Evolutionary conservation across 2,888 invertebrate species (phyloP).

Genomic region (Hirtodrosophila trivittata): DNA sequence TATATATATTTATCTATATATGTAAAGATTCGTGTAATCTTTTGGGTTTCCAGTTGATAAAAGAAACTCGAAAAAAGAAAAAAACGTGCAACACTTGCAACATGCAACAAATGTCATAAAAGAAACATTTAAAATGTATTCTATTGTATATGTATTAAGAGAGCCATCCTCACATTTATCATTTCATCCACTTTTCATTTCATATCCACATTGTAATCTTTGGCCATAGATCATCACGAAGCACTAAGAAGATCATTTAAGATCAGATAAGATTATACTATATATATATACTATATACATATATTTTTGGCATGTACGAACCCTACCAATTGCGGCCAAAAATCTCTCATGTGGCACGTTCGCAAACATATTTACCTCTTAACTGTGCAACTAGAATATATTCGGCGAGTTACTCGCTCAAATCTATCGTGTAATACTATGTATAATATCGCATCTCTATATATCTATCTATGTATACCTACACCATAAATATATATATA

Average conservation of each 20-base stretch:
- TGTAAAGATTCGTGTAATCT: too few relatives aligned
- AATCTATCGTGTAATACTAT: slow-evolving; percentile 46
- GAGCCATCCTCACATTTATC: slow-evolving; percentile 12
- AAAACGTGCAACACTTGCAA: slow-evolving; percentile 1
- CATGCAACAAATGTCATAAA: slow-evolving; percentile 14
- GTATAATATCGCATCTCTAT: slow-evolving; percentile 43
- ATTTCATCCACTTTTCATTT: background rate
- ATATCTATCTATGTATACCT: slow-evolving; percentile 37
- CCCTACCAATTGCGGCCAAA: slow-evolving; percentile 69
- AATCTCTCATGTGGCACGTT: slow-evolving; percentile 61
- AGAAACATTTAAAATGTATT: slow-evolving; percentile 35
- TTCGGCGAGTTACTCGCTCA: slow-evolving; percentile 52
- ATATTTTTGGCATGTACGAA: slow-evolving; percentile 54
- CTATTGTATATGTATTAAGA: slow-evolving; percentile 24
- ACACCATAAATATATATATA: slow-evolving; percentile 43
- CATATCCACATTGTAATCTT: slow-evolving; percentile 40
- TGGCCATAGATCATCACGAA: slow-evolving; percentile 26
- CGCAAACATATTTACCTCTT: slow-evolving; percentile 72
- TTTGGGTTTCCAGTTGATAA: slow-evolving; percentile 41
- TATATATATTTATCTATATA: too few relatives aligned
- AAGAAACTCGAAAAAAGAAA: slow-evolving; percentile 9
- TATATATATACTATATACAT: too few relatives aligned
- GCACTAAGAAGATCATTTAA: too few relatives aligned
- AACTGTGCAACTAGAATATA: slow-evolving; percentile 67
- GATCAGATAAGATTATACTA: too few relatives aligned